Evolutionary conservation across 2,113 vertebrate species (phyloP), one percentile per base, ranked within the genome.

Genomic region (Eira barbara): DNA sequence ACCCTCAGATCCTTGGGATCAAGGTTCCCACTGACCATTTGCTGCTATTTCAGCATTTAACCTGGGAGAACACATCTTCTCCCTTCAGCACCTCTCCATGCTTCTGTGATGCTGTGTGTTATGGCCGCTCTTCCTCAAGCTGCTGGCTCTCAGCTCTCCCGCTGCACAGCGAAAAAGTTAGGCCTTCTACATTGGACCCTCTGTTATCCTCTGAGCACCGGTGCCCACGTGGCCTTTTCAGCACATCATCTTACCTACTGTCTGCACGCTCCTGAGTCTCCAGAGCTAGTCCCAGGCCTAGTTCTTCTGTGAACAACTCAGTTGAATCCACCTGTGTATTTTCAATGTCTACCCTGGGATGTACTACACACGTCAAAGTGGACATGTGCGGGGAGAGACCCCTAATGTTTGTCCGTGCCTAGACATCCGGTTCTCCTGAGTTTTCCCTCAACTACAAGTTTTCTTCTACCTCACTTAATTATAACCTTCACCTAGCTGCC

Each of bases 151-250:
- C 74, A 18, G 36, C 29, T 52, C 18, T 81, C 23, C 52, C 21
- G 6, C 18, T 13, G 39, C 4, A 34, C 0, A 0, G 82, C 14
- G 4, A 78, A 86, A 69, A 69, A 61, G 42, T 45, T 67, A 2
- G 2, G 0, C 61, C 74, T 11, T 67, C 27, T 78, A 2, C 27
- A 31, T n/a, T 25, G 6, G 4, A 12, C 1, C 67, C 6, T 65
- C 13, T n/a, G 27, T n/a, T 45, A 39, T 86, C 47, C 9, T 79
- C 52, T 91, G 7, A 86, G 20, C 10, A 47, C 36, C 39, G 71
- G 7, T 71, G 2, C n/a, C 18, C 14, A 65, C 5, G 9, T 12
- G 15, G 3, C 59, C n/a, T 91, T 45, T 73, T 73, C 23, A 79
- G n/a, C 8, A 25, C 17, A n/a, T 55, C 27, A 65, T 29, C 78